These are phyloP conservation scores for Heliangelus exortis DNA, from an alignment of 2,797 vertebrate genomes.

Conservation along the genomic window DNA sequence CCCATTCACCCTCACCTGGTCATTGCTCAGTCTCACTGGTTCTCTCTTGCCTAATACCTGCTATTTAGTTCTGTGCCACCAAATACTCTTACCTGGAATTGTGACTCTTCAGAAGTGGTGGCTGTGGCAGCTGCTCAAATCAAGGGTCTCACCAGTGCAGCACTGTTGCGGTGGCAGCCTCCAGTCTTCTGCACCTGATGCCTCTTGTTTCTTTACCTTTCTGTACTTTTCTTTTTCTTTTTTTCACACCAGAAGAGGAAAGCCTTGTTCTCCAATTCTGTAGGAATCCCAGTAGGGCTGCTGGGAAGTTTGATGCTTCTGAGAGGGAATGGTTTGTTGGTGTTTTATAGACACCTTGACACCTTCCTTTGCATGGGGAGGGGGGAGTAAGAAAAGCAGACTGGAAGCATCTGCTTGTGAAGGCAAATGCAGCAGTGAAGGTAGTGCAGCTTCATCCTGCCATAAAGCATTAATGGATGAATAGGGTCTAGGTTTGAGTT, in stretches of 20 bases:
- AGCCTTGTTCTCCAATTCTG: background rate
- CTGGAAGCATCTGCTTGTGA: background rate
- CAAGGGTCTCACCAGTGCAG: fast-evolving
- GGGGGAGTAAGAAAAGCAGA: background rate
- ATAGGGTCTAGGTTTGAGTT: background rate
- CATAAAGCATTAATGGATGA: background rate
- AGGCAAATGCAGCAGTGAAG: background rate
- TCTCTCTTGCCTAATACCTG: background rate
- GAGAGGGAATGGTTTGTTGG: background rate
- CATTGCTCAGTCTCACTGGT: background rate
- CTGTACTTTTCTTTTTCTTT: background rate
- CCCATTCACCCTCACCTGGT: slow-evolving; percentile 38
- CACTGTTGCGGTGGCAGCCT: background rate
- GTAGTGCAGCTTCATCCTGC: background rate
- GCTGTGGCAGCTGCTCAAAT: background rate
- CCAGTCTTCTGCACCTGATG: background rate
- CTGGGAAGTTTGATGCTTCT: background rate
- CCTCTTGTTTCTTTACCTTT: background rate
- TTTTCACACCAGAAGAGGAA: background rate
- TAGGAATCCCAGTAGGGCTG: background rate
- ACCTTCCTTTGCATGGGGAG: background rate
- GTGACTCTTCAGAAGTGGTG: background rate
- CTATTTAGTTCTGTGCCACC: background rate
- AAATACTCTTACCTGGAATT: background rate
- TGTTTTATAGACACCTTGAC: background rate